Evolutionary conservation across 2,797 vertebrate species (phyloP).

Genomic region (Heliangelus exortis): DNA sequence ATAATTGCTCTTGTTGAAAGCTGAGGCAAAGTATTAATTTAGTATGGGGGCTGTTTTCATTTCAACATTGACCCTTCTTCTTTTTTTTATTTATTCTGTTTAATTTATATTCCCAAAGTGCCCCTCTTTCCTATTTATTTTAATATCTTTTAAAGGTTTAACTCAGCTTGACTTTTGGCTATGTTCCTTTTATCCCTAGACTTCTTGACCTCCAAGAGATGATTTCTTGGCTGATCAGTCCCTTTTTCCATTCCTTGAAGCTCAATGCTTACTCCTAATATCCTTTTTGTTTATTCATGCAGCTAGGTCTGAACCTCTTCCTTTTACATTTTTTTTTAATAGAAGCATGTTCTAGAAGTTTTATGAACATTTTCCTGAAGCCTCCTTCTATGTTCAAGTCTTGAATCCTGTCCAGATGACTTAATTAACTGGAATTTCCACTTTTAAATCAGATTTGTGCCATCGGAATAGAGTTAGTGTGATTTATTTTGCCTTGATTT

Average conservation of each 20-base stretch:
- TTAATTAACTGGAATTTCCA: neutral
- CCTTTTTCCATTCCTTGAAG: conserved; percentile 2
- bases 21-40: neutral
- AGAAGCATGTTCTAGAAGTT: neutral
- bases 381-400: neutral
- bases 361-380: neutral
- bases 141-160: conserved; percentile 19
- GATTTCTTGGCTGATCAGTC: conserved; percentile 18
- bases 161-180: neutral
- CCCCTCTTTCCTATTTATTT: conserved; percentile 27
- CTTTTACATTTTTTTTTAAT: neutral
- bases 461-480: neutral
- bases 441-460: neutral
- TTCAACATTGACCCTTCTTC: neutral
- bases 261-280: neutral
- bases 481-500: no score
- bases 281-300: conserved; percentile 18
- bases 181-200: neutral
- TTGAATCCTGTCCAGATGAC: neutral
- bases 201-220: conserved; percentile 18
- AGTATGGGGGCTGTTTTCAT: neutral
- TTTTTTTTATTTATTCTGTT: neutral
- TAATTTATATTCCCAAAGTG: conserved; percentile 9
- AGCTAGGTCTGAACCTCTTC: neutral
- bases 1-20: neutral